Evolutionary conservation across 2,888 invertebrate species (phyloP), one percentile per base, ranked within the genome.

Genomic region (Cheilosia grossa): DNA sequence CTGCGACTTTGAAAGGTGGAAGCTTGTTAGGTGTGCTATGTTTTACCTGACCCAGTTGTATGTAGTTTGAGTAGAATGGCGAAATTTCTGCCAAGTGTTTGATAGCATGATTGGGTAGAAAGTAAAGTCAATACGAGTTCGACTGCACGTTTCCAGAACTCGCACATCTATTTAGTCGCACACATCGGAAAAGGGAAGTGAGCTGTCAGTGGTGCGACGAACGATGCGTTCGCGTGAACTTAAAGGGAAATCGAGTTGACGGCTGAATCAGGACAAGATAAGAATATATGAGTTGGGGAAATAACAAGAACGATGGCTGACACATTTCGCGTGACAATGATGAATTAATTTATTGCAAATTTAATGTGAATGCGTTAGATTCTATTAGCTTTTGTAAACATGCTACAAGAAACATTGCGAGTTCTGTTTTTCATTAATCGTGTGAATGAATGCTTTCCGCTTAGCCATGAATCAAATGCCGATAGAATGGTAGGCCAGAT

Each of bases 11-110:
- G 47, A 33, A 53, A 54, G 42, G 63, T 64, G 37, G 24, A 53
- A 63, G 80, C 69, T 75, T 24, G 80, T 72, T 77, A 78, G 78
- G 78, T 67, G 78, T 82, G 78, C 69, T 73, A 73, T 82, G 78
- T 54, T 54, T 69, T 24, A 17, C 9, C 17, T 82, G 82, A 82
- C 82, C 79, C 44, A 82, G 79, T 79, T 82, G 66, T 27, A 47
- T 58, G 27, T 33, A 42, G 49, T 21, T 44, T 17, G 44, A 51
- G 59, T 58, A 33, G 1, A 13, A 37, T 37, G 27, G 66, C 73
- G 82, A 82, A 82, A 82, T 78, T 73, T 78, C 53, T 21, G 66
- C 72, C 58, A 66, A 47, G 21, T 44, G 10, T 49, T 58, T 44
- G 66, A 66, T 54, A 67, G 53, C 59, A 64, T 82, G 70, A 73